Evolutionary conservation across 2,888 invertebrate genomes (phyloP), one percentile per base, ranked within the genome.

Genomic region (Theretra japonica): DNA sequence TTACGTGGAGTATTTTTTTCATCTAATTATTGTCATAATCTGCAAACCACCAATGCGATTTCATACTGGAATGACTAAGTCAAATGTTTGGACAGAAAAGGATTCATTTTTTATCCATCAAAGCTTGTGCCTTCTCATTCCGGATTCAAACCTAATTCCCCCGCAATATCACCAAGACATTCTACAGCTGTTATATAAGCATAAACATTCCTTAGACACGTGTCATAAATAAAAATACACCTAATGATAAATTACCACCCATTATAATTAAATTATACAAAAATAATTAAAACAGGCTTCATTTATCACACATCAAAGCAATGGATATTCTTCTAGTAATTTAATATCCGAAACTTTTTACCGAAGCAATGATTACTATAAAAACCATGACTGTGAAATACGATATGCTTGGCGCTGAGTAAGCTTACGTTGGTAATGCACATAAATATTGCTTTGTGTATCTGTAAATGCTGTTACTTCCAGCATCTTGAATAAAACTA

Each of bases 331-430:
- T 56, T 19, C 57, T 33, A 17, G 70, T 70, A 70, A 70, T 70
- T 58, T 58, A 58, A 70, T 70, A 70, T 70, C 28, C 21, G n/a
- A 21, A 58, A 58, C 23, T 70, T 70, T 70, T 70, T 70, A 50
- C 30, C n/a, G 25, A 33, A 50, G 25, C 60, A 60, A 53, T 60
- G 5, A 50, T 60, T 56, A 50, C 17, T 25, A 60, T 50, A 70
- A 60, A 70, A 60, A 70, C 58, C 50, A 60, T 60, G 70, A 59
- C 50, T n/a, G 6, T 68, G 70, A 48, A 70, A 70, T 48, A 50
- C 48, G 70, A 70, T 70, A 70, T 60, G 8, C 11, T 28, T 69
- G 17, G 17, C 21, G n/a, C 8, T 50, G 33, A 62, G 33, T 48
- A 65, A 23, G 41, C 48, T 23, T 41, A 23, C 65, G 41, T 1